phyloP scores from a whole-genome alignment of 1,140 invertebrate genomes.

The Gryon sp. region DNA sequence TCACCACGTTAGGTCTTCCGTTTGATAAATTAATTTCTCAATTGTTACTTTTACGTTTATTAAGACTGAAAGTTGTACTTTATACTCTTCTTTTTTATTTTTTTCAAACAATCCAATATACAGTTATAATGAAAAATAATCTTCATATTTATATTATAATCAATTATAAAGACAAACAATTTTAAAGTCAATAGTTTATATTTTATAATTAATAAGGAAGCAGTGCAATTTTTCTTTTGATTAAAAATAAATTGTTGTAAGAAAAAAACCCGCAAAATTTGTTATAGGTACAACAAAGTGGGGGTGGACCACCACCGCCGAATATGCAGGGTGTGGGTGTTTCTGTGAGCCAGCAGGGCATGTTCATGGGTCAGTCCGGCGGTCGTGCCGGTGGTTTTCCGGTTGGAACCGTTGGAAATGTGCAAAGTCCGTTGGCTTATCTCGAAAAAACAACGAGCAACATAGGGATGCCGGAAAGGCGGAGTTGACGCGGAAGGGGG shows the following conservation, averaged over 20 bases:
- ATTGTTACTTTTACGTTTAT: too few species aligned
- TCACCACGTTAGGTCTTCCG: conserved; percentile 21
- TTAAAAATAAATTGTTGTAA: too few species aligned
- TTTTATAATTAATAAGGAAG: too few species aligned
- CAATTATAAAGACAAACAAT: too few species aligned
- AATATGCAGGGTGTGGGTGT: conserved; percentile 75
- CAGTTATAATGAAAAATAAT: too few species aligned
- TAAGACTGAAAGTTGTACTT: too few species aligned
- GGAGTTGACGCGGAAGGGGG: conserved; percentile 82
- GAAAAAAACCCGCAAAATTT: conserved; percentile 7
- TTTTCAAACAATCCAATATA: too few species aligned
- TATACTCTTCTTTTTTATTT: too few species aligned
- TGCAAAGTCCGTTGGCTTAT: conserved; percentile 84
- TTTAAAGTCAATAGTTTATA: too few species aligned
- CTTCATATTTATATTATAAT: too few species aligned
- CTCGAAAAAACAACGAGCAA: conserved; percentile 87
- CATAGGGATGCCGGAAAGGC: conserved; percentile 84
- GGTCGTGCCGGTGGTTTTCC: conserved; percentile 67
- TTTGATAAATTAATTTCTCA: conserved; percentile 8
- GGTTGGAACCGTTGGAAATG: conserved; percentile 72
- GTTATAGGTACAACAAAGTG: conserved; percentile 75
- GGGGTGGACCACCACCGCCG: conserved; percentile 65
- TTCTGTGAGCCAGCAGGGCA: conserved; percentile 76
- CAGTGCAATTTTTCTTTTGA: neutral
- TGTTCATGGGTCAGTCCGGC: conserved; percentile 73